Evolutionary conservation across 2,888 invertebrate species (phyloP), one percentile per base, ranked within the genome.

Genomic region (Spilosoma lubricipeda): DNA sequence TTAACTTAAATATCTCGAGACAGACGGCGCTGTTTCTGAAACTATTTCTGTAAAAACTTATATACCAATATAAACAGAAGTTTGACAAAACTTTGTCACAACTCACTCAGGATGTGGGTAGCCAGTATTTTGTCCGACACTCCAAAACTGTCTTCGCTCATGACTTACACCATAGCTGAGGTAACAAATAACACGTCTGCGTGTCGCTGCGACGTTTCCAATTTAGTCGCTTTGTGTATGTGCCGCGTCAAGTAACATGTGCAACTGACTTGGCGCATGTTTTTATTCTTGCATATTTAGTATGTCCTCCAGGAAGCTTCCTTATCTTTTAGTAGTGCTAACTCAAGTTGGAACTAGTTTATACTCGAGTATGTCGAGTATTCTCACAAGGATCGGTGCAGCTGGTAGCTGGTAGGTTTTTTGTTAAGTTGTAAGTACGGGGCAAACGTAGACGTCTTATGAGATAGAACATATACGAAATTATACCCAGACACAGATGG

Each of bases 141-240:
- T 27, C 13, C 13, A 4, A 59, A n/a, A 11, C 9, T 3, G 82
- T 76, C 1, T 1, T 20, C 59, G 27, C 77, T 77, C 48, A 0
- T 67, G 20, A 27, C 72, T 82, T 77, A 23, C 0, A 65, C 80
- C 75, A 70, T 74, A 77, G 33, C 81, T 70, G 76, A 86, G 83
- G 88, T 89, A 90, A 90, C 89, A 90, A 90, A 90, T 89, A 90
- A 88, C 89, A 88, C 85, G 90, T 90, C 89, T 84, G 90, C 89
- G 87, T 89, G 86, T 87, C 85, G 85, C 80, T 68, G 88, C 85
- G 89, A 89, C 90, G 88, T 90, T 90, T 90, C 89, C 90, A 90
- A 90, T 90, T 90, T 90, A 89, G 88, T 83, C 85, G 89, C 88
- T 86, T 86, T 87, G 86, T 88, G 85, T 85, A 87, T 87, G 82